Evolutionary conservation across 1,140 invertebrate species (phyloP), one percentile per base, ranked within the genome.

Genomic region (Listronotus bonariensis): DNA sequence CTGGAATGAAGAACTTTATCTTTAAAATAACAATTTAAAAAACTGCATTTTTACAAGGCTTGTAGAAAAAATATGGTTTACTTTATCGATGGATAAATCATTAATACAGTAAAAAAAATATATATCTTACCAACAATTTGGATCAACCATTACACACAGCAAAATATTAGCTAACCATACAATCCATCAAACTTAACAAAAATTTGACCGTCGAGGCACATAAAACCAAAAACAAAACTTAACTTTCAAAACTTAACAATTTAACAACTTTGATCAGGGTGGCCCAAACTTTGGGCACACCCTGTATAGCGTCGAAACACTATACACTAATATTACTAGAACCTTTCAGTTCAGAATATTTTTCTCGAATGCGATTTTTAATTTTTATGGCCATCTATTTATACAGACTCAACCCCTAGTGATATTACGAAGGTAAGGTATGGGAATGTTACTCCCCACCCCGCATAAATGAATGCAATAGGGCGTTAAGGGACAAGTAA

Each of bases 151-250:
- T 10, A 36, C 34, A 36, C 34, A 36, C 34, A 36, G 34, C 34
- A 36, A 12, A 36, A 36, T 36, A 10, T 36, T 36, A 36, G 8
- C 14, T 45, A 6, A 11, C 14, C 17, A 45, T 45, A 52, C 9
- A 31, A 52, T 3, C n/a, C n/a, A 9, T 51, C 8, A 61, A 61
- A 61, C 58, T 61, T 61, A 61, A 61, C 58, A 42, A 59, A 55
- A 63, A 54, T 41, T 40, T 14, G 53, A 61, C 32, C 14, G 10
- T 46, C 43, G 8, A 11, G 9, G n/a, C 36, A 49, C n/a, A 34
- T 46, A 6, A 65, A 66, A 61, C 56, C 14, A 58, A 57, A 70
- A 70, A 62, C 64, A 68, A 71, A 68, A 71, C 57, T 68, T 43
- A 71, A 71, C 62, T 49, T 43, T 53, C 32, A 53, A 62, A 18